Conservation (phyloP, 2,888 invertebrate species). For the Thymelicus acteon region DNA sequence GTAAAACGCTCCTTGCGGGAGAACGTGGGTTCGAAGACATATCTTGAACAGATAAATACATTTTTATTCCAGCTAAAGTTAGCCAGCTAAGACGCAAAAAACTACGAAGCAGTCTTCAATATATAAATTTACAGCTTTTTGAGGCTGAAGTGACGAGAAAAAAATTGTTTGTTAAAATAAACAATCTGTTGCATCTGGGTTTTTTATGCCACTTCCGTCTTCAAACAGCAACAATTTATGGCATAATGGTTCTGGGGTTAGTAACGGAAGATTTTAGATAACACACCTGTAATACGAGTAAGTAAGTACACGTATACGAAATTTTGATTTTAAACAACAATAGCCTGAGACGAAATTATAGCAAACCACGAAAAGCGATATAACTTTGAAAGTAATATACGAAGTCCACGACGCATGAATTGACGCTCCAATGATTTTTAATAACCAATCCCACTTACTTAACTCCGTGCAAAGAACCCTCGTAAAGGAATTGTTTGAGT, state of each 20-base stretch:
- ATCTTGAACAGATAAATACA: slow-evolving; percentile 51
- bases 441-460: slow-evolving; percentile 64
- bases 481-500: slow-evolving; percentile 72
- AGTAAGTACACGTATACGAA: not conserved
- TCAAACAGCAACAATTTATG: too few relatives aligned
- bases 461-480: slow-evolving; percentile 76
- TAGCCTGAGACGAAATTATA: not conserved
- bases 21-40: slow-evolving; percentile 76
- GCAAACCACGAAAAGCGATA: slow-evolving; percentile 2
- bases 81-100: too few relatives aligned
- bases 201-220: too few relatives aligned
- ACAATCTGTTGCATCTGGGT: too few relatives aligned
- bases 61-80: too few relatives aligned
- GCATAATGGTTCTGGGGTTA: too few relatives aligned
- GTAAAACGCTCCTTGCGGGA: slow-evolving; percentile 65
- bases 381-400: slow-evolving; percentile 30
- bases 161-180: too few relatives aligned
- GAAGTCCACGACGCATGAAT: slow-evolving; percentile 26
- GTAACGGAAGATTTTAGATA: too few relatives aligned
- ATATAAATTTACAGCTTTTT: too few relatives aligned
- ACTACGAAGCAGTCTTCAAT: too few relatives aligned
- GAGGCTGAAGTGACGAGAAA: too few relatives aligned
- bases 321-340: not conserved
- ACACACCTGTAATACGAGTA: not conserved
- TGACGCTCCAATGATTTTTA: slow-evolving; percentile 34